Conservation (phyloP, 2,113 vertebrate species). For the Atractosteus spatula region DNA sequence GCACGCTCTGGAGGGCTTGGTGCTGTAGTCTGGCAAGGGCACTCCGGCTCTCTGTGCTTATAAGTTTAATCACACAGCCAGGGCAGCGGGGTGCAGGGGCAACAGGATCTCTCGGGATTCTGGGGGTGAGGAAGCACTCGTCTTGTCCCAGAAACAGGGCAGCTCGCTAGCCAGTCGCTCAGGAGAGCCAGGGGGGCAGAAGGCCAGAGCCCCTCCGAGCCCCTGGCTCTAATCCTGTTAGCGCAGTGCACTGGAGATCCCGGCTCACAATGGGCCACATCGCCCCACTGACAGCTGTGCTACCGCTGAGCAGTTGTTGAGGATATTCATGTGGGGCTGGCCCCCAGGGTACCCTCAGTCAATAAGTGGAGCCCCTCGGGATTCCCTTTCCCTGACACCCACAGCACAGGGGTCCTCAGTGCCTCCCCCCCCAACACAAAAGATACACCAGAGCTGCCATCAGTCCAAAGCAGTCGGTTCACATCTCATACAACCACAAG, state of each 20-base stretch:
- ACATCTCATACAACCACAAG: too few relatives aligned
- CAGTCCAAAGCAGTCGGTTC: too few relatives aligned
- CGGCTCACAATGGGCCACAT: conserved; percentile 55
- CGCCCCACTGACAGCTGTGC: conserved; percentile 15
- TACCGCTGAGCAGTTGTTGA: conserved; percentile 56
- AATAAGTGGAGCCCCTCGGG: not conserved
- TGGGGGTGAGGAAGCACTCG: too few relatives aligned
- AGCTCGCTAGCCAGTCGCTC: conserved; percentile 15
- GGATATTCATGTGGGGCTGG: conserved; percentile 18
- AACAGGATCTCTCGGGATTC: too few relatives aligned
- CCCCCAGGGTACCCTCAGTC: not conserved
- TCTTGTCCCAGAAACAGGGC: conserved; percentile 2
- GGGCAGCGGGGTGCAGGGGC: too few relatives aligned
- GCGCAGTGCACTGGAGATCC: conserved; percentile 29
- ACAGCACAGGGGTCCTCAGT: not conserved
- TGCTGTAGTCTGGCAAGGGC: too few relatives aligned
- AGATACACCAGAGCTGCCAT: too few relatives aligned
- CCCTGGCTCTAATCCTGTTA: conserved; percentile 69
- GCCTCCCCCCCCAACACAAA: not conserved
- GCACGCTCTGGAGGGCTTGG: too few relatives aligned
- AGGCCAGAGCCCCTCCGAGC: conserved; percentile 44
- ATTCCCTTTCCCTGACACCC: conserved; percentile 16
- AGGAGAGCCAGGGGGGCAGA: conserved; percentile 35
- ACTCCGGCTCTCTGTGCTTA: too few relatives aligned
- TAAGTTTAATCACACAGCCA: too few relatives aligned